phyloP scores from a whole-genome alignment of 35 echinoderm and acorn worm genomes.

The Ophioderma brevispina region DNA sequence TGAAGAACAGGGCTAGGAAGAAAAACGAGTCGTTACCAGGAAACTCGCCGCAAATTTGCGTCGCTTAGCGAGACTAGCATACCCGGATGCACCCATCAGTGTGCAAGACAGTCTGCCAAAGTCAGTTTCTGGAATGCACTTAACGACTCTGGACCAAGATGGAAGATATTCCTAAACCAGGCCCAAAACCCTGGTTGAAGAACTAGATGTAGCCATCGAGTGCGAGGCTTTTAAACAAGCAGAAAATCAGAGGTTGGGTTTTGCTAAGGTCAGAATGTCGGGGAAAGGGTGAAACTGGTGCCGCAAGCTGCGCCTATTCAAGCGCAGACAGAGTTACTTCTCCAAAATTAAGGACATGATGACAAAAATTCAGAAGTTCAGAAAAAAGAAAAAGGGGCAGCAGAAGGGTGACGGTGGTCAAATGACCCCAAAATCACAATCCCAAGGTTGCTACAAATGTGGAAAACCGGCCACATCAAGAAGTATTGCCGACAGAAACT shows the following conservation, averaged over 20 bases:
- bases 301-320: too few species aligned
- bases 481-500: background rate
- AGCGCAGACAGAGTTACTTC: background rate
- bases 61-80: background rate
- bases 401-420: too few species aligned
- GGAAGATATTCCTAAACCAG: slow-evolving; percentile 27
- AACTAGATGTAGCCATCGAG: too few species aligned
- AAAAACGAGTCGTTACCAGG: background rate
- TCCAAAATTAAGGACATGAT: background rate
- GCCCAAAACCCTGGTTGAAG: slow-evolving; percentile 2
- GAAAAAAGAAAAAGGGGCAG: background rate
- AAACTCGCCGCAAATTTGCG: background rate
- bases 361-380: background rate
- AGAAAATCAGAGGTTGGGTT: background rate
- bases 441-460: background rate
- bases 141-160: too few species aligned
- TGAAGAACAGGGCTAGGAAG: slow-evolving; percentile 4
- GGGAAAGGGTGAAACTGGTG: background rate
- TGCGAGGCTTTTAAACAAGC: slow-evolving; percentile 43
- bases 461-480: background rate
- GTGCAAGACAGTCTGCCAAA: too few species aligned
- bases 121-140: too few species aligned
- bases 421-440: background rate
- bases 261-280: background rate
- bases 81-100: background rate